phyloP scores from a whole-genome alignment of 2,888 invertebrate genomes.

The Patella caerulea region DNA sequence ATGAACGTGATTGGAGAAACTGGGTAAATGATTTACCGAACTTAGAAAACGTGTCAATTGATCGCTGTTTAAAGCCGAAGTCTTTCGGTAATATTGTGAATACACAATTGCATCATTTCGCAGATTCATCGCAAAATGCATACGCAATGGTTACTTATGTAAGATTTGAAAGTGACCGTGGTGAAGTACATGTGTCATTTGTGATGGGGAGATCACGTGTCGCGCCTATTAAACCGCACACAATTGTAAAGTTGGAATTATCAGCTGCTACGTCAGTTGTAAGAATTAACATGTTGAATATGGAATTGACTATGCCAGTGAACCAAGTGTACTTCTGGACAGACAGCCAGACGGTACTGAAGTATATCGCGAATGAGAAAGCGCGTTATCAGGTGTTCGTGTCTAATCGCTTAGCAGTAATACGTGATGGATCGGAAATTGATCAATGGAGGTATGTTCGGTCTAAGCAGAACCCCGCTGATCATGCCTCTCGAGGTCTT shows the following conservation, averaged over 20 bases:
- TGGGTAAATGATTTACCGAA: constrained; percentile 15
- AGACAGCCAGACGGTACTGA: constrained; percentile 40
- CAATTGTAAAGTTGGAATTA: constrained; percentile 39
- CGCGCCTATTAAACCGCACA: constrained; percentile 30
- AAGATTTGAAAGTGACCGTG: neutral
- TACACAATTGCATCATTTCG: constrained; percentile 20
- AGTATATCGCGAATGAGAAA: constrained; percentile 44
- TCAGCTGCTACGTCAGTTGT: constrained; percentile 39
- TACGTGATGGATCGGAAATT: constrained; percentile 35
- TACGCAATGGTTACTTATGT: constrained; percentile 8
- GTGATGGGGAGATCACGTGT: constrained; percentile 33
- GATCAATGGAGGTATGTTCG: constrained; percentile 42
- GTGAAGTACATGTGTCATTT: constrained; percentile 17
- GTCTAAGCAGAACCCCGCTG: constrained; percentile 43
- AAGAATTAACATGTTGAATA: constrained; percentile 32
- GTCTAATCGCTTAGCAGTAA: constrained; percentile 45
- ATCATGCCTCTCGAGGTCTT: constrained; percentile 41
- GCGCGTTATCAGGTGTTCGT: constrained; percentile 46
- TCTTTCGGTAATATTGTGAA: neutral
- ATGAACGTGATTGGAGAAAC: constrained; percentile 8
- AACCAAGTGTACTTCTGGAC: constrained; percentile 39
- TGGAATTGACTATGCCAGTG: constrained; percentile 27
- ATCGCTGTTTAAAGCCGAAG: neutral
- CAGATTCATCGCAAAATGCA: constrained; percentile 1
- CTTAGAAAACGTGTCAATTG: neutral